These are phyloP conservation scores for Bicyclus anynana DNA, from an alignment of 1,140 invertebrate genomes.

Conservation along the genomic window DNA sequence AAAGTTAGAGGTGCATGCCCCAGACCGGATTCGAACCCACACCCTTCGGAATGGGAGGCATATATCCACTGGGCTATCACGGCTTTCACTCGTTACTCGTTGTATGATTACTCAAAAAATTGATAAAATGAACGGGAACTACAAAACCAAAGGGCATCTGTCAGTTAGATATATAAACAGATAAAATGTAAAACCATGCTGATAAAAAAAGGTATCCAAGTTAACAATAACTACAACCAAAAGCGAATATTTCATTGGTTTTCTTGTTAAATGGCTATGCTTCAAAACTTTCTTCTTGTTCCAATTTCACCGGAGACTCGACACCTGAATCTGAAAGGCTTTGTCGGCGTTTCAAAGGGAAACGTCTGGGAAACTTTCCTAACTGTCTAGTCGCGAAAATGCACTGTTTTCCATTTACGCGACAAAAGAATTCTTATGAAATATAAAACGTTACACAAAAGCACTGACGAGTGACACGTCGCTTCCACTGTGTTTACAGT, in stretches of 20 bases:
- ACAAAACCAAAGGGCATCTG: too few relatives aligned
- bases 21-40: too few relatives aligned
- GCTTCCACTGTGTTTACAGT: not conserved
- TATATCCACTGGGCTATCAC: too few relatives aligned
- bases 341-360: constrained; percentile 4
- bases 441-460: constrained; percentile 2
- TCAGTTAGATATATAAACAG: too few relatives aligned
- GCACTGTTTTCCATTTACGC: constrained; percentile 1
- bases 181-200: too few relatives aligned
- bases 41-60: too few relatives aligned
- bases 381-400: constrained; percentile 1
- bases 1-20: too few relatives aligned
- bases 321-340: constrained; percentile 3
- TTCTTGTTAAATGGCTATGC: not conserved
- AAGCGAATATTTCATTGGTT: not conserved
- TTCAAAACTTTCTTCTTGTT: not conserved
- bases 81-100: too few relatives aligned
- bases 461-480: not conserved
- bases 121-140: too few relatives aligned
- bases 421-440: constrained; percentile 6
- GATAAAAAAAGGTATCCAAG: not conserved
- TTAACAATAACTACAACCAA: not conserved
- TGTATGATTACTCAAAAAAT: too few relatives aligned
- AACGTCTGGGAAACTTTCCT: not conserved
- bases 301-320: not conserved